Evolutionary conservation across 2,888 invertebrate genomes (phyloP).

Genomic region (Digitonthophagus gazella): DNA sequence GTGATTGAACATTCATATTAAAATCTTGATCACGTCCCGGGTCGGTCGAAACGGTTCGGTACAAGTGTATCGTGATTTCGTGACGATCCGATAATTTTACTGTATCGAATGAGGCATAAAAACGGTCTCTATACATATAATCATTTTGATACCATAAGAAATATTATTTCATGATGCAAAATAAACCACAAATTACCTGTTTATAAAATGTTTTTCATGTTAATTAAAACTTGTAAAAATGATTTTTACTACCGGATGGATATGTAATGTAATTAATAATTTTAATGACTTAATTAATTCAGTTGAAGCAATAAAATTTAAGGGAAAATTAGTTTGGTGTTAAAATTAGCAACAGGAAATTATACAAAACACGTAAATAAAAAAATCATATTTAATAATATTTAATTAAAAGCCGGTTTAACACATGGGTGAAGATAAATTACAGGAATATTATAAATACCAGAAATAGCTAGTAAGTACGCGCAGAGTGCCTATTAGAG

Average conservation of each 20-base stretch:
- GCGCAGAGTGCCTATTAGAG: background rate
- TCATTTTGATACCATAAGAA: too few species aligned
- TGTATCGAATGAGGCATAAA: too few species aligned
- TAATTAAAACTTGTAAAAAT: background rate
- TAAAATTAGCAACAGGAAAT: background rate
- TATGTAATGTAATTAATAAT: background rate
- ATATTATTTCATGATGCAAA: too few species aligned
- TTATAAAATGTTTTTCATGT: background rate
- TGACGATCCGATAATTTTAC: background rate
- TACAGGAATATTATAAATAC: background rate
- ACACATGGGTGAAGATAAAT: background rate
- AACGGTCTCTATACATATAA: too few species aligned
- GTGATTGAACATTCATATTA: constrained; percentile 29
- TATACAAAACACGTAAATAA: background rate
- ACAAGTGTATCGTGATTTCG: background rate
- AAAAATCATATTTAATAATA: background rate
- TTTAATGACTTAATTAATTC: background rate
- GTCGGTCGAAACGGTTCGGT: background rate
- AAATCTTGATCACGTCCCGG: constrained; percentile 30
- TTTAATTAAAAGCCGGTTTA: background rate
- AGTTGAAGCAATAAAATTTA: background rate
- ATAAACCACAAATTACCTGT: background rate
- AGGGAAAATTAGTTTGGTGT: background rate
- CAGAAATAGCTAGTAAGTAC: background rate
- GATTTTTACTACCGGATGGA: background rate